Conservation (phyloP, 2,797 vertebrate genomes). For the Astyanax mexicanus region DNA sequence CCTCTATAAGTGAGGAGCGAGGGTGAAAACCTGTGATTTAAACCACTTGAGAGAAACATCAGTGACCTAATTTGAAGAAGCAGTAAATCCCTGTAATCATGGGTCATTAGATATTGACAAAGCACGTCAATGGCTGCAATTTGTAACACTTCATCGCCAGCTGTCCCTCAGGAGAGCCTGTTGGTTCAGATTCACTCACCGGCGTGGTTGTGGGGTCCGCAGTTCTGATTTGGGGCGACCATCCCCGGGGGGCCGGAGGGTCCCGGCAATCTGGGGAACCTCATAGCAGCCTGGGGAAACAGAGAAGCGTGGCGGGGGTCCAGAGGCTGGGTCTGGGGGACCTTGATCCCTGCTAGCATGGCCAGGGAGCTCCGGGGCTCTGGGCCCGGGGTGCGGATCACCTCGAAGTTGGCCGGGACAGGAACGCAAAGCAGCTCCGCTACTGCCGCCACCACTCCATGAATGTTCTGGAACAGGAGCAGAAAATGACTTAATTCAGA, state of each 20-base stretch:
- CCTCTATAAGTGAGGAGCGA: background rate
- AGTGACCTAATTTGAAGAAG: constrained; percentile 22
- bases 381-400: constrained; percentile 76
- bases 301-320: constrained; percentile 78
- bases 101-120: constrained; percentile 22
- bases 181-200: constrained; percentile 13
- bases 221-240: constrained; percentile 14
- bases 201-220: constrained; percentile 66
- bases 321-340: constrained; percentile 60
- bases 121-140: constrained; percentile 1
- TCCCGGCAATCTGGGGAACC: constrained; percentile 67
- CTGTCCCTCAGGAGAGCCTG: background rate
- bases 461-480: constrained; percentile 83
- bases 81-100: constrained; percentile 20
- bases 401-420: constrained; percentile 84
- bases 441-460: constrained; percentile 87
- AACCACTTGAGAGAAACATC: constrained; percentile 11
- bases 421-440: constrained; percentile 88
- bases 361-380: constrained; percentile 67
- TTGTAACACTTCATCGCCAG: constrained; percentile 6
- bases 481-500: background rate
- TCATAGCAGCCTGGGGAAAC: constrained; percentile 71
- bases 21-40: constrained; percentile 7
- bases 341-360: constrained; percentile 70
- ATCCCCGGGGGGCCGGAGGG: constrained; percentile 61